A percentile compares a stretch with the other conserved stretches of the same genome.
Evolutionary conservation across 2,888 invertebrate genomes (phyloP).

Genomic region (Branchellion lobata): DNA sequence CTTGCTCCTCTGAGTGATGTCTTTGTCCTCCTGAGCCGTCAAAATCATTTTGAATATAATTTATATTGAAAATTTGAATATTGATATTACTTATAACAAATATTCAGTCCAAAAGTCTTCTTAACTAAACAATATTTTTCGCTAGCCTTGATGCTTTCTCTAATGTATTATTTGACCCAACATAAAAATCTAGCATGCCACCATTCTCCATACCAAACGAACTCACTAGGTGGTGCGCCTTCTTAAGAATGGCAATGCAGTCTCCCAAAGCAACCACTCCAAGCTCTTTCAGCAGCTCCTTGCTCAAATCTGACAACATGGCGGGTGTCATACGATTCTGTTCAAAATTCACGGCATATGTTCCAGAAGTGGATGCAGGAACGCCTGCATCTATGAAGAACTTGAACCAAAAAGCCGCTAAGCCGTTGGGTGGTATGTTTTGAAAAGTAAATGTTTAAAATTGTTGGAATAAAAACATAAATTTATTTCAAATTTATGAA

Average conservation of each 20-base stretch:
- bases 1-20: too few species aligned
- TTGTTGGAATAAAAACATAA: background rate
- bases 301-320: slow-evolving; percentile 82
- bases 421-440: background rate
- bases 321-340: slow-evolving; percentile 82
- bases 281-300: slow-evolving; percentile 84
- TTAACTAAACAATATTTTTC: too few species aligned
- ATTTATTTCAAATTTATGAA: too few species aligned
- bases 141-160: too few species aligned
- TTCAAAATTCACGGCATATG: slow-evolving; percentile 81
- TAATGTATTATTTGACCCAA: too few species aligned
- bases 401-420: slow-evolving; percentile 71
- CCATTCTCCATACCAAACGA: too few species aligned
- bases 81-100: too few species aligned
- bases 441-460: background rate
- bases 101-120: too few species aligned
- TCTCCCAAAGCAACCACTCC: slow-evolving; percentile 74
- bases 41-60: too few species aligned
- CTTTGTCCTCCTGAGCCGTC: too few species aligned
- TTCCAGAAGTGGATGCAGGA: slow-evolving; percentile 75
- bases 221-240: slow-evolving; percentile 61
- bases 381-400: slow-evolving; percentile 84
- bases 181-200: too few species aligned
- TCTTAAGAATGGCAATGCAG: slow-evolving; percentile 70
- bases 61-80: too few species aligned